Evolutionary conservation across 2,113 vertebrate species (phyloP), one percentile per base, ranked within the genome.

Genomic region (Galeopterus variegatus): DNA sequence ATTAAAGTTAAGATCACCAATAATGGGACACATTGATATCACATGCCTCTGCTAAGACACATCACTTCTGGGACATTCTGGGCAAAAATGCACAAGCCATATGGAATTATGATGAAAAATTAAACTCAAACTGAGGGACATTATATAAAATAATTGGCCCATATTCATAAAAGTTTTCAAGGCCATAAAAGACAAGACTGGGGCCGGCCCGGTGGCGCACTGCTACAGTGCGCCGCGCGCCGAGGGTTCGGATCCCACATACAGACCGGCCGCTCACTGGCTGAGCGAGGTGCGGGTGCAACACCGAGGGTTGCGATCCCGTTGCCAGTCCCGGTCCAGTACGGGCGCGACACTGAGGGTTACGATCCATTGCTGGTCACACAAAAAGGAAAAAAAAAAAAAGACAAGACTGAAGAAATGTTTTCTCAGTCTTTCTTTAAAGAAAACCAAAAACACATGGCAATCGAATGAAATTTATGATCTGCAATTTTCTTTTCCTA

Each of bases 71-170:
- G 26, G 1, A 65, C 65, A 82, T 85, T 60, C 18, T 33, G 70
- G 58, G 64, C 54, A 64, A 93, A 96, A 65, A 86, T 48, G 18
- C 9, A 24, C 50, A 80, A 41, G 19, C 15, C 6, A 24, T 60
- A 75, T 6, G 31, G 64, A 90, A 86, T 41, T 62, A 54, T 69
- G 18, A 90, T 48, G 60, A 90, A 90, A 95, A 14, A 86, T 41
- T 12, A 96, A 41, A 90, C 17, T 28, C 36, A 86, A 95, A 90
- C 15, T 82, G 80, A 84, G 26, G 45, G 28, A 52, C n/a, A 69
- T 28, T 60, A 56, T 90, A 80, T 73, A 93, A 93, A 96, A 75
- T 62, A 96, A 75, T 3, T 87, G 73, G 65, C 19, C 23, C 60
- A 6, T n/a, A 85, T 54, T 93, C 50, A 36, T 75, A 58, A 79